Evolutionary conservation across 2,797 vertebrate species (phyloP).

Genomic region (Tiaroga cobitis): DNA sequence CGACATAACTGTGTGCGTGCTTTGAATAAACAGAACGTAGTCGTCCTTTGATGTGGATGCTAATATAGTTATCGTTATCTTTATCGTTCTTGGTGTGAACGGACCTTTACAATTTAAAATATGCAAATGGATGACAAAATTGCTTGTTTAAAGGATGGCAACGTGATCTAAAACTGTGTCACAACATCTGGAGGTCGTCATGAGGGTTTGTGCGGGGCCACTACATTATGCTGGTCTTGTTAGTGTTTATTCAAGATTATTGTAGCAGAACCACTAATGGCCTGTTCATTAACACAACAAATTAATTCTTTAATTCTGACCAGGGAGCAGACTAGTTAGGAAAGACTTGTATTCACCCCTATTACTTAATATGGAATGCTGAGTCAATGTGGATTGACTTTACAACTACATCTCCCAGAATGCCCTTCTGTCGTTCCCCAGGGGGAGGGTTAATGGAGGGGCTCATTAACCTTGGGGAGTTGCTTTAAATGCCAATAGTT

Average conservation of each 20-base stretch:
- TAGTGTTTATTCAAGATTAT: conserved; percentile 23
- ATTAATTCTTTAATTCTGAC: conserved; percentile 33
- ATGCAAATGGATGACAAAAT: neutral
- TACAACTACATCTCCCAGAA: conserved; percentile 60
- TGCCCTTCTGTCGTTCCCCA: conserved; percentile 34
- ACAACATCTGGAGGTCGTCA: conserved; percentile 20
- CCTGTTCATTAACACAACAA: conserved; percentile 34
- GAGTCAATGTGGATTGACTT: conserved; percentile 38
- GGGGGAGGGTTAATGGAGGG: conserved; percentile 78
- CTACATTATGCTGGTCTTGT: neutral
- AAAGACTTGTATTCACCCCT: neutral
- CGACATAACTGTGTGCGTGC: neutral
- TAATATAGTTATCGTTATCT: no score
- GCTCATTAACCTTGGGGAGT: conserved; percentile 87
- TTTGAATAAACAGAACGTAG: neutral
- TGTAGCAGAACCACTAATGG: conserved; percentile 19
- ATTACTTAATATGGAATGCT: conserved; percentile 22
- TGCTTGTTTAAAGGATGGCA: neutral
- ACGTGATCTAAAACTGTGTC: neutral
- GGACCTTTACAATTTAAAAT: neutral
- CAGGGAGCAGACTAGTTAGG: conserved; percentile 26
- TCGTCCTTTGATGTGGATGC: no score
- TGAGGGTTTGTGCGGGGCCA: neutral
- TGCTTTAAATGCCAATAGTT: conserved; percentile 86
- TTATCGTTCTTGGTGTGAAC: neutral